These are phyloP conservation scores for Coluber constrictor DNA, from an alignment of 2,797 vertebrate genomes.

Conservation along the genomic window DNA sequence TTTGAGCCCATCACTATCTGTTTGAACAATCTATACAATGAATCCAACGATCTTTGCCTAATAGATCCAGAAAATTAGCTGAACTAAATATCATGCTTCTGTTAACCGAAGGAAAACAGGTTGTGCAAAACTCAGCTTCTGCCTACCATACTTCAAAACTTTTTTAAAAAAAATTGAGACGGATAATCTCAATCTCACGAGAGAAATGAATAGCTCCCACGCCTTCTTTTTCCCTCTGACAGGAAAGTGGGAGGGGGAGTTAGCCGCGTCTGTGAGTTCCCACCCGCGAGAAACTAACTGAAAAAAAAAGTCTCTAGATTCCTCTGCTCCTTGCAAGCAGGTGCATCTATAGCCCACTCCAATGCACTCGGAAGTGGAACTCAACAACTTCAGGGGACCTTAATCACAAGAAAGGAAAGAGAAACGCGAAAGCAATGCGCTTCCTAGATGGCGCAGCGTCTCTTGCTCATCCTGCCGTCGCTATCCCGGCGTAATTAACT, in stretches of 20 bases:
- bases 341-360: too few species aligned
- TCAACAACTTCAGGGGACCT: too few species aligned
- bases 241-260: neutral
- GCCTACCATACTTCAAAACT: neutral
- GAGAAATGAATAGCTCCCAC: neutral
- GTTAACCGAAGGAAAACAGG: neutral
- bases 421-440: neutral
- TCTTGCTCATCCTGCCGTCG: neutral
- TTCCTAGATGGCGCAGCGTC: neutral
- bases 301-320: too few species aligned
- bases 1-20: neutral
- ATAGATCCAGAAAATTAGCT: neutral
- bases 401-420: neutral
- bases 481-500: neutral
- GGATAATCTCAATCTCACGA: neutral
- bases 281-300: neutral
- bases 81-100: neutral
- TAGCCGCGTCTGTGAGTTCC: neutral
- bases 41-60: neutral
- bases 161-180: neutral
- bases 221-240: neutral
- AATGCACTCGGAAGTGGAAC: neutral
- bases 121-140: neutral
- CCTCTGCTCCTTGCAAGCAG: neutral
- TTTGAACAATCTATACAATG: neutral